Conservation (phyloP, 2,888 invertebrate genomes). For the Apamea epomidion region DNA sequence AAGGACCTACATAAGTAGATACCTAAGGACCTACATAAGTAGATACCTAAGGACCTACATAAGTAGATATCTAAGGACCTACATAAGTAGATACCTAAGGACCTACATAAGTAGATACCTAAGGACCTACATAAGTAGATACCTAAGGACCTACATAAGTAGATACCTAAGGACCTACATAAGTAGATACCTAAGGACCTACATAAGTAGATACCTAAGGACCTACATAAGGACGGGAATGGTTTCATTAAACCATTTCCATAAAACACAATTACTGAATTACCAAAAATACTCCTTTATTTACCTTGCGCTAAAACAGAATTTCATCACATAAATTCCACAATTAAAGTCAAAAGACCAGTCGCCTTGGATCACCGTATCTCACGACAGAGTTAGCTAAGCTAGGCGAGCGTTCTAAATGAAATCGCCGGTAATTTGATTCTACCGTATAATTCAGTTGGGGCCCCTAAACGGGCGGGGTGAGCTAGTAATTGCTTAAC, state of each 20-base stretch:
- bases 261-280: constrained; percentile 30
- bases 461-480: constrained; percentile 54
- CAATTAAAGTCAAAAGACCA: constrained; percentile 55
- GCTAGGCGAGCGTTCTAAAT: constrained; percentile 65
- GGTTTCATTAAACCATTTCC: constrained; percentile 39
- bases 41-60: too few relatives aligned
- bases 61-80: too few relatives aligned
- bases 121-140: too few relatives aligned
- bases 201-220: too few relatives aligned
- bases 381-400: constrained; percentile 44
- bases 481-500: constrained; percentile 48
- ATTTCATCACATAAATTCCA: constrained; percentile 47
- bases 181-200: too few relatives aligned
- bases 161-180: too few relatives aligned
- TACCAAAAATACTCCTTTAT: constrained; percentile 19
- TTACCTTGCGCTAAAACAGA: constrained; percentile 29
- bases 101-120: too few relatives aligned
- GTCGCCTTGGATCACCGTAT: constrained; percentile 47
- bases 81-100: too few relatives aligned
- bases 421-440: constrained; percentile 72
- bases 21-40: too few relatives aligned
- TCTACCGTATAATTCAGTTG: constrained; percentile 65
- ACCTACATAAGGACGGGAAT: background rate
- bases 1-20: too few relatives aligned
- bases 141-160: too few relatives aligned